A percentile compares a stretch with the other conserved stretches of the same genome.
phyloP scores from a whole-genome alignment of 1,140 invertebrate genomes.

The Hylaeus volcanicus region DNA sequence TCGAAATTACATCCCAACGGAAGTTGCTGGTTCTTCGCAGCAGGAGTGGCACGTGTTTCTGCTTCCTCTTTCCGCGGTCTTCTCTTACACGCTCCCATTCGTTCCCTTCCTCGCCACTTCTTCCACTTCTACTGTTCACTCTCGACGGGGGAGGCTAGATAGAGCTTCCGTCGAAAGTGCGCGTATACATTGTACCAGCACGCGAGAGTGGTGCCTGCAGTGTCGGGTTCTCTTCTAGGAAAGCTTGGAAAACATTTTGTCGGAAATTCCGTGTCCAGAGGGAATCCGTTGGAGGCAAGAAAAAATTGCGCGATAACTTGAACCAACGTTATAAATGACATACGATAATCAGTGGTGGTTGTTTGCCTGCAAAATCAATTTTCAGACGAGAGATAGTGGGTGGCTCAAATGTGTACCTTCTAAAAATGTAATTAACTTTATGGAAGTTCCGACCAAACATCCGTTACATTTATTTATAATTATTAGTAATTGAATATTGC shows the following conservation, averaged over 20 bases:
- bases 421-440: background rate
- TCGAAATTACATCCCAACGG: slow-evolving; percentile 35
- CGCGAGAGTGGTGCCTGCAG: slow-evolving; percentile 7
- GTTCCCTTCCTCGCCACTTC: too few relatives aligned
- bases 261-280: background rate
- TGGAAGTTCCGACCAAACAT: too few relatives aligned
- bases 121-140: background rate
- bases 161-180: slow-evolving; percentile 19
- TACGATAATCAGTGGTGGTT: background rate
- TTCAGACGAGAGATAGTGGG: too few relatives aligned
- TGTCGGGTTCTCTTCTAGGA: background rate
- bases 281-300: background rate
- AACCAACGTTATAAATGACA: background rate
- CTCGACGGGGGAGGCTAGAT: background rate
- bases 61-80: background rate
- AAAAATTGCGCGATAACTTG: background rate
- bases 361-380: background rate
- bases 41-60: slow-evolving; percentile 41
- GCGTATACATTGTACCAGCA: slow-evolving; percentile 17
- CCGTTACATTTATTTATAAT: too few relatives aligned
- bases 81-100: background rate
- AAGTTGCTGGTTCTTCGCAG: slow-evolving; percentile 33
- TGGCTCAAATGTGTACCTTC: background rate
- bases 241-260: slow-evolving; percentile 4
- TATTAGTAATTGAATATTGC: too few relatives aligned